A percentile compares a stretch with the other conserved stretches of the same genome.
Evolutionary conservation across 1,140 invertebrate genomes (phyloP).

Genomic region (Drosophila sucinea): DNA sequence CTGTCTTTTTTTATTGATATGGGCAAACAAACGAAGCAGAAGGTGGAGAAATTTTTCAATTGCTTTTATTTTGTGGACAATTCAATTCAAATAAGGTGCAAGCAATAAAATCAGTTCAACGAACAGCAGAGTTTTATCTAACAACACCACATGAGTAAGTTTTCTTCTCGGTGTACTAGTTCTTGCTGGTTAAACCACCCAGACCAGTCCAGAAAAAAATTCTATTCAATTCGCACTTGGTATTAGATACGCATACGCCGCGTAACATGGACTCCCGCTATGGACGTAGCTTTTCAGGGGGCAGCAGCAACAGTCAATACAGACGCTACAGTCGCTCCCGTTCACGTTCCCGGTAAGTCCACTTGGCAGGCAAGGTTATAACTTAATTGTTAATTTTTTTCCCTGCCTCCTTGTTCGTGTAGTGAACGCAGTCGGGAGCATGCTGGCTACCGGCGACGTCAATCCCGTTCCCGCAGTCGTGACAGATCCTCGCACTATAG

Average conservation of each 20-base stretch:
- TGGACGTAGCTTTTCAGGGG: conserved; percentile 62
- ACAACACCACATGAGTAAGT: neutral
- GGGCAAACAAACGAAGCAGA: neutral
- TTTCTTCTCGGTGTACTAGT: neutral
- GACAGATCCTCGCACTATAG: conserved; percentile 60
- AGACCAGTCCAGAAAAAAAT: neutral
- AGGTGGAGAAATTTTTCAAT: conserved; percentile 1
- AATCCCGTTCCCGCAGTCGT: conserved; percentile 65
- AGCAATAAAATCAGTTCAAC: neutral
- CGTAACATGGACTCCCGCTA: conserved; percentile 65
- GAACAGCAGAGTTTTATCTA: neutral
- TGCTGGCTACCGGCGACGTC: conserved; percentile 46
- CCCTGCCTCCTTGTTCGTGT: neutral
- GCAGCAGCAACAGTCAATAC: conserved; percentile 34
- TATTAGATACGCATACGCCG: conserved; percentile 58
- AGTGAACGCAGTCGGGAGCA: conserved; percentile 60
- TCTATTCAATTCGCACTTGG: conserved; percentile 33
- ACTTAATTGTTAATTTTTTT: neutral
- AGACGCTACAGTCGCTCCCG: conserved; percentile 66
- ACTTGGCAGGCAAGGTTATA: neutral
- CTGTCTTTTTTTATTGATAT: no score
- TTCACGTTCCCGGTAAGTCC: conserved; percentile 61
- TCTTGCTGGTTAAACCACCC: neutral
- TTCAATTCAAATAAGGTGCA: neutral
- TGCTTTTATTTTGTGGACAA: neutral